phyloP scores from a whole-genome alignment of 2,888 invertebrate genomes.

The Thera britannica region DNA sequence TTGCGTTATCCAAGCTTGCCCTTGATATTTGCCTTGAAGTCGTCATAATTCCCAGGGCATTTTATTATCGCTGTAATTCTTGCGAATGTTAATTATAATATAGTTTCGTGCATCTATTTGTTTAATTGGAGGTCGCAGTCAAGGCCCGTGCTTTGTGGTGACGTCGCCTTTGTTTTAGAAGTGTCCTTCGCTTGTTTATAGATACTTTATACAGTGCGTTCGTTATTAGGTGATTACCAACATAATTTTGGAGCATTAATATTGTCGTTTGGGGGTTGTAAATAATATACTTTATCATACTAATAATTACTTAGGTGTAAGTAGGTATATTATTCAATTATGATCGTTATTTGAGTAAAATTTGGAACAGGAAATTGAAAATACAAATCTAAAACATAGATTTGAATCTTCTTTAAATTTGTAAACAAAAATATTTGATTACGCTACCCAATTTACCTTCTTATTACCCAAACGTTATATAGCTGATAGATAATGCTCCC shows the following conservation, averaged over 20 bases:
- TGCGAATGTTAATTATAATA: slow-evolving; percentile 45
- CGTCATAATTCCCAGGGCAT: slow-evolving; percentile 46
- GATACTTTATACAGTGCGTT: neutral
- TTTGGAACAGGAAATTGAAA: too few relatives aligned
- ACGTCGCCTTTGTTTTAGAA: slow-evolving; percentile 47
- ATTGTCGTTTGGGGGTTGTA: neutral
- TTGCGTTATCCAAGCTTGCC: slow-evolving; percentile 44
- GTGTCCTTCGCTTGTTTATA: slow-evolving; percentile 36
- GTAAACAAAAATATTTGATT: too few relatives aligned
- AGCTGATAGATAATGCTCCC: too few relatives aligned
- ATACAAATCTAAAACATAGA: too few relatives aligned
- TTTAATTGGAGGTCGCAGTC: slow-evolving; percentile 50
- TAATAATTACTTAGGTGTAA: too few relatives aligned
- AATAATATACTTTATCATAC: too few relatives aligned
- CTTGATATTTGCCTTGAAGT: slow-evolving; percentile 51
- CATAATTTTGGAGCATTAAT: neutral
- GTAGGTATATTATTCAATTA: too few relatives aligned
- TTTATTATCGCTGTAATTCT: slow-evolving; percentile 39
- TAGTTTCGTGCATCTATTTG: slow-evolving; percentile 56
- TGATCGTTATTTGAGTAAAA: too few relatives aligned
- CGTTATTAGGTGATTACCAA: neutral
- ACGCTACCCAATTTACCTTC: too few relatives aligned
- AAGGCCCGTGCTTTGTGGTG: slow-evolving; percentile 47
- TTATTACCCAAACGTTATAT: too few relatives aligned
- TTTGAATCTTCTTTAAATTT: too few relatives aligned